Base-by-base conservation (phyloP, 1,140 invertebrate species). In the Drosophila cardini region DNA sequence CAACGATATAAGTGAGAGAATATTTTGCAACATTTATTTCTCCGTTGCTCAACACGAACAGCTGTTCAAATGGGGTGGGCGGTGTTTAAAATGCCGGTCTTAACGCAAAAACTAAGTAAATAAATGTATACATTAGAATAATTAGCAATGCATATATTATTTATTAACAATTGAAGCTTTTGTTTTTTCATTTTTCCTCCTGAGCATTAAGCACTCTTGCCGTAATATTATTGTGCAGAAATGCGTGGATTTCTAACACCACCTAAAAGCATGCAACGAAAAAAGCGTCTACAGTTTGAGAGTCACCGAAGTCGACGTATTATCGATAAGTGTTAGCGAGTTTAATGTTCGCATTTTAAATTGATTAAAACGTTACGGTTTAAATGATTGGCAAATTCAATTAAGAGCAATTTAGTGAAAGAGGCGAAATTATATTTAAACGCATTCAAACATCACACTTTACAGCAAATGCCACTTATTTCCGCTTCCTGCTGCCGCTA, bases 401-500 rank as follows among this genome's bases (percentile, higher is more conserved):
- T 83, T 67, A 13, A n/a, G 11, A 30, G 36, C 40, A 53, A 52
- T 56, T 70, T 26, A 26, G 21, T 26, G 21, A 56, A 48, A 21
- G 21, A 32, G 26, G 34, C 30, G 34, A 72, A 76, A 76, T 65
- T 76, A 55, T 34, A 52, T 43, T 32, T 72, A 67, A 83, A 76
- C 30, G 50, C 58, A 76, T 56, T 71, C 58, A 72, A 76, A 80
- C 56, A 76, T 69, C 63, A 72, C 74, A 68, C 63, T 71, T 58
- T 60, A 68, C 53, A 64, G 18, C 48, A 70, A 56, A 72, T 18
- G 65, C 30, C 64, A 68, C 61, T 87, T 83, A 73, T 83, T 86
- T 86, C 83, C 83, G 83, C 83, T 86, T 86, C 83, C 83, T 83
- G 46, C 46, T 60, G 45, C 21, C 21, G 21, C 21, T 21, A 4